Percentiles rank a stretch among this genome's conserved stretches.
Conservation (phyloP, 2,113 vertebrate species). For the Amblyornis subalaris region DNA sequence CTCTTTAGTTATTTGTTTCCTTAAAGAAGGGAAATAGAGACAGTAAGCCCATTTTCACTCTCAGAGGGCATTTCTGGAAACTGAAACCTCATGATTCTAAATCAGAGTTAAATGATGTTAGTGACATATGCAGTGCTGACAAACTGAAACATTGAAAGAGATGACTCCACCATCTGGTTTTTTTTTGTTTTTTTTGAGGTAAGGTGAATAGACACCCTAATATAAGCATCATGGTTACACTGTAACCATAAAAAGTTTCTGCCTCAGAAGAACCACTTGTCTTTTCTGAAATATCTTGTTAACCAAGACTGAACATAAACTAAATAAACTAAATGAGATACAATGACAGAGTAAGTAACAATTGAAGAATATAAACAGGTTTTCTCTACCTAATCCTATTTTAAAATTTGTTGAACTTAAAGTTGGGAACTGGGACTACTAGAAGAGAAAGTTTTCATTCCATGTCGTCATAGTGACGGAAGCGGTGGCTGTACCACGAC, state of each 20-base stretch:
- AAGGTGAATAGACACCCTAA: neutral
- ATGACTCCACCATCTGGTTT: neutral
- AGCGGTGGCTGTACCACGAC: neutral
- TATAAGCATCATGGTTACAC: neutral
- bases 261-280: neutral
- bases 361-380: neutral
- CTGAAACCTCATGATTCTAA: neutral
- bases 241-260: neutral
- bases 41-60: neutral
- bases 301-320: neutral
- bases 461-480: neutral
- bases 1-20: neutral
- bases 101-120: neutral
- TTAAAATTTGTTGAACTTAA: neutral
- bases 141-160: neutral
- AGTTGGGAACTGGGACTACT: neutral
- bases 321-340: neutral
- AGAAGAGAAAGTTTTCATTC: neutral
- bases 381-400: neutral
- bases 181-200: neutral
- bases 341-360: neutral
- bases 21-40: neutral
- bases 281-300: neutral
- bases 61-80: neutral
- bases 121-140: neutral